These are phyloP conservation scores for Theodoxus fluviatilis DNA, from an alignment of 2,888 invertebrate species.

Conservation along the genomic window DNA sequence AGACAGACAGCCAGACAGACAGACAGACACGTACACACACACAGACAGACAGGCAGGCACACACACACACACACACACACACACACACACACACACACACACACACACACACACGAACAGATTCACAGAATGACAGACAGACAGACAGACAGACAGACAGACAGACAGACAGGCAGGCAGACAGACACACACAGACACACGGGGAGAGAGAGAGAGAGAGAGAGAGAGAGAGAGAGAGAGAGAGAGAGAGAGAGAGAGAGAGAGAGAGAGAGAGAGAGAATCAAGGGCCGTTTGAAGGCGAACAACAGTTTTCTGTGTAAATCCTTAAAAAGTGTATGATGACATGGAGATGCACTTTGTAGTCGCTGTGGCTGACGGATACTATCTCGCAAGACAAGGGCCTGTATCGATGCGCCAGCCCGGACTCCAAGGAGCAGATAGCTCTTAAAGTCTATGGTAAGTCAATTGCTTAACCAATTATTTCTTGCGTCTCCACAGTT, in stretches of 20 bases:
- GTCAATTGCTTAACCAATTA: no score
- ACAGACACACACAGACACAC: neutral
- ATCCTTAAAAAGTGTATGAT: no score
- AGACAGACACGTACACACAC: neutral
- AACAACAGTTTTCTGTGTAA: no score
- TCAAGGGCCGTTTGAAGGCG: no score
- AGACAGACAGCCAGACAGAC: neutral
- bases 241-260: slow-evolving; percentile 2
- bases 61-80: neutral
- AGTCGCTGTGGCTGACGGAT: no score
- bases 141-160: neutral
- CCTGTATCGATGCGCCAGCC: no score
- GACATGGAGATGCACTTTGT: no score
- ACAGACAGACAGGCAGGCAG: neutral
- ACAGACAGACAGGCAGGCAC: neutral
- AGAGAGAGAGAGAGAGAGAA: slow-evolving; percentile 2
- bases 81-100: neutral
- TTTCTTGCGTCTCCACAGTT: no score
- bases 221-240: slow-evolving; percentile 2
- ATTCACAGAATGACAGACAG: neutral
- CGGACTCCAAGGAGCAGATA: no score
- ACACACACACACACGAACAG: neutral
- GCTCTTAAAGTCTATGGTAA: no score
- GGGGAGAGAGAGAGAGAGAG: neutral
- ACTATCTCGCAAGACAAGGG: no score